Conservation (phyloP, 2,888 invertebrate species). For the Torymus tubicola region DNA sequence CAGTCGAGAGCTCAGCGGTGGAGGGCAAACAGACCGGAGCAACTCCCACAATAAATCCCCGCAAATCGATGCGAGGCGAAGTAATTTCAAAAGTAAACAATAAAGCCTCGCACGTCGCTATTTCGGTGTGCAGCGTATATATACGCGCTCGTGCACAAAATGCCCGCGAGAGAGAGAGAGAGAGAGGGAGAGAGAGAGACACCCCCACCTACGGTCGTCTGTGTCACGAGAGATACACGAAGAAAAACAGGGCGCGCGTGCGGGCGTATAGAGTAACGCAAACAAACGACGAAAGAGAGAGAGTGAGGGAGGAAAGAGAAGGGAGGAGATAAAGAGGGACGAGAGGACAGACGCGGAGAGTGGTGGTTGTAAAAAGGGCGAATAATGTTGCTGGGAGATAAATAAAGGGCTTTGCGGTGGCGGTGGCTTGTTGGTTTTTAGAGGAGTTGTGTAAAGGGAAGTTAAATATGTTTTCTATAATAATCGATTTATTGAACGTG, state of each 20-base stretch:
- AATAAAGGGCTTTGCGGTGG: too few species aligned
- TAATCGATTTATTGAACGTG: too few species aligned
- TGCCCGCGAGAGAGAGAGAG: background rate
- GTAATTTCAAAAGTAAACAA: conserved; percentile 51
- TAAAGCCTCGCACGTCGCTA: background rate
- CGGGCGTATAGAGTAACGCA: conserved; percentile 6
- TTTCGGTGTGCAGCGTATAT: conserved; percentile 10
- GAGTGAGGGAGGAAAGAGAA: background rate
- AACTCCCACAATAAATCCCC: conserved; percentile 28
- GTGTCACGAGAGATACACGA: conserved; percentile 20
- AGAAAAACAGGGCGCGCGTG: conserved; percentile 17
- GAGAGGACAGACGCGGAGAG: too few species aligned
- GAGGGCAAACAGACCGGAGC: background rate
- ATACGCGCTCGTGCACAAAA: background rate
- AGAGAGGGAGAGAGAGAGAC: too few species aligned
- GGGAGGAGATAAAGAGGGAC: background rate
- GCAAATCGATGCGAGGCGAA: conserved; percentile 35
- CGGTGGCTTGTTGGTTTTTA: too few species aligned
- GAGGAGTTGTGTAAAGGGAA: too few species aligned
- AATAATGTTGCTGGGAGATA: too few species aligned
- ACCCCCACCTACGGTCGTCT: too few species aligned
- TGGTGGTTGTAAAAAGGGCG: too few species aligned
- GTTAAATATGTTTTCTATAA: too few species aligned
- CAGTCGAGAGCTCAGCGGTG: background rate
- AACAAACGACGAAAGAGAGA: conserved; percentile 16